phyloP scores from a whole-genome alignment of 2,113 vertebrate genomes.

The Anoura caudifer region DNA sequence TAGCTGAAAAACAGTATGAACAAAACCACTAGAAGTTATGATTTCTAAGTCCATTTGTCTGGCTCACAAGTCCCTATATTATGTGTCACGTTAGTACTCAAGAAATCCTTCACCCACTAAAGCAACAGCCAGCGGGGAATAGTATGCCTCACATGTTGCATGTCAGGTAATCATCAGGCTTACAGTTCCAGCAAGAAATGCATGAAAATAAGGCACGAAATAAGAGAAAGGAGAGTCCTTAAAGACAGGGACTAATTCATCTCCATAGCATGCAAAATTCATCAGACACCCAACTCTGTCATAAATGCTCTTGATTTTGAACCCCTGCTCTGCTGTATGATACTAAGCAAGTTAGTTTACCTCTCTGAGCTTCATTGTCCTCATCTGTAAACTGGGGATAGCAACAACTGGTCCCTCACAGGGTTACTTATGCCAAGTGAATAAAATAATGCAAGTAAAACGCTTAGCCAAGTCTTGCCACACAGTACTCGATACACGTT shows the following conservation, averaged over 20 bases:
- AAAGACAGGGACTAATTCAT: slow-evolving; percentile 21
- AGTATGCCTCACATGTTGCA: background rate
- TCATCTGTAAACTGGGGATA: slow-evolving; percentile 14
- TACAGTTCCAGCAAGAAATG: background rate
- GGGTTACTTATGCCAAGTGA: background rate
- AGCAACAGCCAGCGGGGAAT: background rate
- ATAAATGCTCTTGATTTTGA: background rate
- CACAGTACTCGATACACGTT: background rate
- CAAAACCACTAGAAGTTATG: background rate
- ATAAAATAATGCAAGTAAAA: background rate
- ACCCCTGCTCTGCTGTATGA: background rate
- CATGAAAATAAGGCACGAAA: background rate
- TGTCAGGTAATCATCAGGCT: background rate
- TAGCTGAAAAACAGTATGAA: slow-evolving; percentile 24
- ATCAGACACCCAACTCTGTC: background rate
- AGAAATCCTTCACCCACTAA: slow-evolving; percentile 15
- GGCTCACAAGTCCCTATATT: background rate
- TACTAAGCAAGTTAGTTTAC: background rate
- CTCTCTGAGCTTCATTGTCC: slow-evolving; percentile 1
- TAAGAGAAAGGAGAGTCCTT: background rate
- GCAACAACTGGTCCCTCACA: background rate
- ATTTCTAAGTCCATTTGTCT: background rate
- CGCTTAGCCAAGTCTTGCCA: background rate
- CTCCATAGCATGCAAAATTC: background rate
- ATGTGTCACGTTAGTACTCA: background rate